Percentiles rank a stretch among this genome's conserved stretches.
phyloP scores from a whole-genome alignment of 2,113 vertebrate species.

The Actenoides lindsayi region DNA sequence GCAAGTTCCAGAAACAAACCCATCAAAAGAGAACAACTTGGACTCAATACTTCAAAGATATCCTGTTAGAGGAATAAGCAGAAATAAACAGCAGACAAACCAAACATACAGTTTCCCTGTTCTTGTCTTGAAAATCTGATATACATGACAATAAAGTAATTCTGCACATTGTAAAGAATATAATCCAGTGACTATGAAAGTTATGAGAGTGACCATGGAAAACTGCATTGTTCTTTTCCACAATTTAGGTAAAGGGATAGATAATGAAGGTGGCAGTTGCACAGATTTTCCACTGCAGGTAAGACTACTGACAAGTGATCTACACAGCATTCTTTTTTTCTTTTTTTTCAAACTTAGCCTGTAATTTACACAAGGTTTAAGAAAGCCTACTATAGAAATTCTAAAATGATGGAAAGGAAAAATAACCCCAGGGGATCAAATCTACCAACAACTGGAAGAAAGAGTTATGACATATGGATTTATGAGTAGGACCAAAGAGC shows the following conservation, averaged over 20 bases:
- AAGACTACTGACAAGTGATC: background rate
- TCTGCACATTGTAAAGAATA: background rate
- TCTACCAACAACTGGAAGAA: background rate
- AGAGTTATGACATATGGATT: background rate
- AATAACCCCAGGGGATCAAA: background rate
- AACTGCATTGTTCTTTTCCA: background rate
- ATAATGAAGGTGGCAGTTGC: background rate
- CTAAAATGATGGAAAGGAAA: background rate
- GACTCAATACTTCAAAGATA: background rate
- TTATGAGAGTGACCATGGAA: background rate
- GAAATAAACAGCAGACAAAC: background rate
- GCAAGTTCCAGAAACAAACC: background rate
- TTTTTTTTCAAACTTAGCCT: background rate
- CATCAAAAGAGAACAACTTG: background rate
- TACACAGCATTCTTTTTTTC: background rate
- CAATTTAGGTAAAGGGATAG: background rate
- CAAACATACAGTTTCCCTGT: background rate
- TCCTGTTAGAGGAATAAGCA: background rate
- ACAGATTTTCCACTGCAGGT: background rate
- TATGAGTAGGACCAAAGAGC: background rate
- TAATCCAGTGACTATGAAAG: background rate
- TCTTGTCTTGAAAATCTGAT: background rate
- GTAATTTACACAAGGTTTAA: slow-evolving; percentile 15
- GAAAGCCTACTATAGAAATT: slow-evolving; percentile 9
- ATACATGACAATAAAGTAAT: background rate